Base-by-base conservation (phyloP, 2,888 invertebrate genomes). In the Orchesellides sinensis region DNA sequence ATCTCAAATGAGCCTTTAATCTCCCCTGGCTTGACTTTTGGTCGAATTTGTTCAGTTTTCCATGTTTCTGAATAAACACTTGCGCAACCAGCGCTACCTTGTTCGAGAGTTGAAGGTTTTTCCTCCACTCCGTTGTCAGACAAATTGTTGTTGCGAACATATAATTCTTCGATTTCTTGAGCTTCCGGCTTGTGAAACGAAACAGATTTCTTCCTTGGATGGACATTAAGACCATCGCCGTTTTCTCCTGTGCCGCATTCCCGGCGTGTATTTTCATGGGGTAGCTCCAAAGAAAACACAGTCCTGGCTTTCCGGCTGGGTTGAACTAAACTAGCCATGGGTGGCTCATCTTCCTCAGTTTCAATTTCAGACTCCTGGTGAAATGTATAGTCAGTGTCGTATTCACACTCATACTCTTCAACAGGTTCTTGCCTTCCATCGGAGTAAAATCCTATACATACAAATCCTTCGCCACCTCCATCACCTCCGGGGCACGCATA, bases 41-140 rank as follows among this genome's bases (percentile, higher is more conserved):
- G 32, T 54, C 14, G n/a, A 56, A 35, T 1, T n/a, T n/a, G n/a
- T n/a, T n/a, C n/a, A n/a, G n/a, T n/a, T n/a, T n/a, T n/a, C n/a
- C n/a, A n/a, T n/a, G n/a, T n/a, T n/a, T n/a, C n/a, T n/a, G n/a
- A n/a, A n/a, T n/a, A n/a, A n/a, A n/a, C n/a, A n/a, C n/a, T n/a
- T n/a, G n/a, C n/a, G 54, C 32, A 45, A n/a, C 40, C 27, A 59
- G 47, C n/a, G 19, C 54, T 27, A n/a, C n/a, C n/a, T n/a, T 54
- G 72, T 0, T 23, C 21, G 0, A 19, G 54, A 17, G 19, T 40
- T 12, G 59, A 45, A 12, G 27, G 17, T 6, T 59, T 27, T 59
- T 27, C 45, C 0, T 25, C 45, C 17, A 25, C 10, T 52, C 52
- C 19, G 52, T 17, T 2, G n/a, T n/a, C n/a, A n/a, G n/a, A n/a